phyloP scores from a whole-genome alignment of 2,888 invertebrate genomes.

The Drosophila fungiperda region DNA sequence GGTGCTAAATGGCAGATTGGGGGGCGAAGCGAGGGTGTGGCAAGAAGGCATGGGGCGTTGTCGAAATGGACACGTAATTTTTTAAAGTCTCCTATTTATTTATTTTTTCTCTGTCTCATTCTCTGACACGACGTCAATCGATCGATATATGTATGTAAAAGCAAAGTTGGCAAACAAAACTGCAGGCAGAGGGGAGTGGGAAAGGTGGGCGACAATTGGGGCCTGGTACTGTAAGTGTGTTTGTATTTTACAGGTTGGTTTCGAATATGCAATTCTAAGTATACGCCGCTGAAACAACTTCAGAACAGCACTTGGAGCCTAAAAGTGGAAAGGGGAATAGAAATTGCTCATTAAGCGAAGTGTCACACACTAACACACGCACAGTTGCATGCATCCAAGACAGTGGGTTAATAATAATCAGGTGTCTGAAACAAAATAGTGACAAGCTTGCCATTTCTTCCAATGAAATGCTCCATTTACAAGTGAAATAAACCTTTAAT shows the following conservation, averaged over 20 bases:
- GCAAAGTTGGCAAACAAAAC: slow-evolving; percentile 62
- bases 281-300: slow-evolving; percentile 29
- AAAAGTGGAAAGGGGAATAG: not conserved
- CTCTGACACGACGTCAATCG: slow-evolving; percentile 52
- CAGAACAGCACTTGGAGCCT: not conserved
- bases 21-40: not conserved
- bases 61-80: slow-evolving; percentile 39
- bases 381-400: not conserved
- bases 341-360: not conserved
- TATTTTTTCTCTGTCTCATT: slow-evolving; percentile 7
- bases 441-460: not conserved
- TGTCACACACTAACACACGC: not conserved
- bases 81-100: slow-evolving; percentile 13
- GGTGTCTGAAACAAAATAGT: slow-evolving; percentile 3
- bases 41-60: slow-evolving; percentile 22
- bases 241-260: not conserved
- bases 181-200: not conserved
- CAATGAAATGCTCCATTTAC: not conserved
- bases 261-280: slow-evolving; percentile 24
- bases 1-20: not conserved
- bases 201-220: not conserved
- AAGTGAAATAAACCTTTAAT: not conserved
- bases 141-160: slow-evolving; percentile 73
- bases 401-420: not conserved
- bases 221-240: not conserved